A percentile compares a stretch with the other conserved stretches of the same genome.
Evolutionary conservation across 1,140 invertebrate genomes (phyloP).

Genomic region (Acromyrmex heyeri): DNA sequence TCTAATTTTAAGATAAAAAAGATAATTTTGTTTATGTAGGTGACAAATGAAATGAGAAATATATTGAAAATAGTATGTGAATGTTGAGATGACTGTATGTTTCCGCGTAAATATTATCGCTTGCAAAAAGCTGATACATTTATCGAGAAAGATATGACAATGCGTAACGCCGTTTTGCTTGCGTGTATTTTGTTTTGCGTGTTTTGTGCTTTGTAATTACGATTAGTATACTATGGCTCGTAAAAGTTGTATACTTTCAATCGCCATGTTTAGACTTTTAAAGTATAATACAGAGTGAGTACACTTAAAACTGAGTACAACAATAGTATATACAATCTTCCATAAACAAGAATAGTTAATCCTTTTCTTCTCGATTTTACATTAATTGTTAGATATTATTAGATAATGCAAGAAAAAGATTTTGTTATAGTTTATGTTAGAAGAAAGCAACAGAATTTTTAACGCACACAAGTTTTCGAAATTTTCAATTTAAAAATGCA

Average conservation of each 20-base stretch:
- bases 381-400: too few species aligned
- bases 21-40: background rate
- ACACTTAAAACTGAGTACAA: background rate
- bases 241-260: constrained; percentile 61
- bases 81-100: background rate
- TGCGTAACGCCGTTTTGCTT: constrained; percentile 37
- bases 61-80: background rate
- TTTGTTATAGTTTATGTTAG: background rate
- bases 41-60: background rate
- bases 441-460: background rate
- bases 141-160: constrained; percentile 16
- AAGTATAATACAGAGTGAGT: background rate
- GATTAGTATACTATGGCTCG: constrained; percentile 58
- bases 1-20: background rate
- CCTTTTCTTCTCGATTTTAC: background rate
- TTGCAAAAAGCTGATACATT: constrained; percentile 24
- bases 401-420: background rate
- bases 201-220: constrained; percentile 67
- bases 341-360: background rate
- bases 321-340: background rate
- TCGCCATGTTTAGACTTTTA: constrained; percentile 14
- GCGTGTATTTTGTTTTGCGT: background rate
- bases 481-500: constrained; percentile 12
- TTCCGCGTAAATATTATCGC: background rate
- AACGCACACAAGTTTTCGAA: background rate